phyloP scores from a whole-genome alignment of 2,888 invertebrate genomes.

The Eueremaeus valkanovi region DNA sequence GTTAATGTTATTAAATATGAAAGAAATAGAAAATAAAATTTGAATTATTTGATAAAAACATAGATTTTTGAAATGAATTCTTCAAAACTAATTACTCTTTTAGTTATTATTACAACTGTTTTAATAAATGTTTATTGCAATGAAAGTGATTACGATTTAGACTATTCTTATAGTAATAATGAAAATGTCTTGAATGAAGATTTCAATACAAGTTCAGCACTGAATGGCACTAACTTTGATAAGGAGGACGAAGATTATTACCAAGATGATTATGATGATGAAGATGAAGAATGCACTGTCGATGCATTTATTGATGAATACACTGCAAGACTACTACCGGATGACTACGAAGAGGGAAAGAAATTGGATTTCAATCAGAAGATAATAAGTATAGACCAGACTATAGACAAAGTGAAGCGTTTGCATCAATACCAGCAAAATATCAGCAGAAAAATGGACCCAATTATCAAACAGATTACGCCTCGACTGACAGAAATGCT shows the following conservation, averaged over 20 bases:
- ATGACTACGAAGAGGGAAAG: neutral
- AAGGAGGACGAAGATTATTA: neutral
- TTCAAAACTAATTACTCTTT: too few species aligned
- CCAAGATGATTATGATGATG: neutral
- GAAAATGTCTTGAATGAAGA: too few species aligned
- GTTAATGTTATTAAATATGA: too few species aligned
- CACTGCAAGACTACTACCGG: neutral
- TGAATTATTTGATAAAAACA: too few species aligned
- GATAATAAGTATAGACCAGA: neutral
- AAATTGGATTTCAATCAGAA: neutral
- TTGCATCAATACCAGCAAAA: slow-evolving; percentile 16
- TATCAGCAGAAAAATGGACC: neutral
- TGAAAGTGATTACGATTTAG: too few species aligned
- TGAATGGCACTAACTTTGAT: neutral
- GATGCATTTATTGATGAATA: neutral
- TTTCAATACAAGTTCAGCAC: neutral
- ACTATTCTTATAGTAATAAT: too few species aligned
- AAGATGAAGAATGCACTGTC: neutral
- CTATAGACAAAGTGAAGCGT: neutral
- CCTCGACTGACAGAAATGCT: neutral
- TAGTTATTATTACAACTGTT: too few species aligned
- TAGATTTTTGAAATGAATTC: too few species aligned
- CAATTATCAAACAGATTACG: neutral
- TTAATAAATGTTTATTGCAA: too few species aligned
- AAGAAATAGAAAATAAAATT: too few species aligned